Evolutionary conservation across 2,113 vertebrate genomes (phyloP).

Genomic region (Peucedramus taeniatus): DNA sequence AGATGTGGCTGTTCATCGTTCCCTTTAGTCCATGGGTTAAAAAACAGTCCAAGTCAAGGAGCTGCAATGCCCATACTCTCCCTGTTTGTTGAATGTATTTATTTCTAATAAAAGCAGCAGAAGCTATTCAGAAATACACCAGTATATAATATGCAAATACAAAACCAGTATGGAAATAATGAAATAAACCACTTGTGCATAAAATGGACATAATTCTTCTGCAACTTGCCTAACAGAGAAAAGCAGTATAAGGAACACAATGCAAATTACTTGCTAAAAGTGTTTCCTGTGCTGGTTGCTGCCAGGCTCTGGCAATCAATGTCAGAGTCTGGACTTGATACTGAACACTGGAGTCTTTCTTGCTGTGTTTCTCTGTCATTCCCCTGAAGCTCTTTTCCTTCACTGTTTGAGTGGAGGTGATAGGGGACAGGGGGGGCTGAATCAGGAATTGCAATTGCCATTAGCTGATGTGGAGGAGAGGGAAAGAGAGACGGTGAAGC

Average conservation of each 20-base stretch:
- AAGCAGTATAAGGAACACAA: not conserved
- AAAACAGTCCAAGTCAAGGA: not conserved
- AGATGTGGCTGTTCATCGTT: not conserved
- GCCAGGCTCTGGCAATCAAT: not conserved
- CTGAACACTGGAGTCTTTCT: not conserved
- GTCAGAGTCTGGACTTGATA: not conserved
- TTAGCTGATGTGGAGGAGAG: not conserved
- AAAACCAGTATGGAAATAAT: not conserved
- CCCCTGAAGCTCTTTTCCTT: not conserved
- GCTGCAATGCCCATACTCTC: not conserved
- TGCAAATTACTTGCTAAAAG: not conserved
- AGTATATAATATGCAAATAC: not conserved
- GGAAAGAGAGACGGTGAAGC: not conserved
- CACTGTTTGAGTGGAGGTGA: not conserved
- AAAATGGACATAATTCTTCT: not conserved
- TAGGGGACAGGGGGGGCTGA: not conserved
- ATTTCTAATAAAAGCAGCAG: not conserved
- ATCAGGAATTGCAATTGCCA: not conserved
- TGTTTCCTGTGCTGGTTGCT: not conserved
- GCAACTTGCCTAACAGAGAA: not conserved
- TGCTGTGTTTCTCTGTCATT: not conserved
- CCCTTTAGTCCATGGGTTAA: not conserved
- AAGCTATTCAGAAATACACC: not conserved
- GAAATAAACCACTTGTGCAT: not conserved
- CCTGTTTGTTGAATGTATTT: not conserved